phyloP scores from a whole-genome alignment of 2,113 vertebrate species.

The Antechinus stuartii region DNA sequence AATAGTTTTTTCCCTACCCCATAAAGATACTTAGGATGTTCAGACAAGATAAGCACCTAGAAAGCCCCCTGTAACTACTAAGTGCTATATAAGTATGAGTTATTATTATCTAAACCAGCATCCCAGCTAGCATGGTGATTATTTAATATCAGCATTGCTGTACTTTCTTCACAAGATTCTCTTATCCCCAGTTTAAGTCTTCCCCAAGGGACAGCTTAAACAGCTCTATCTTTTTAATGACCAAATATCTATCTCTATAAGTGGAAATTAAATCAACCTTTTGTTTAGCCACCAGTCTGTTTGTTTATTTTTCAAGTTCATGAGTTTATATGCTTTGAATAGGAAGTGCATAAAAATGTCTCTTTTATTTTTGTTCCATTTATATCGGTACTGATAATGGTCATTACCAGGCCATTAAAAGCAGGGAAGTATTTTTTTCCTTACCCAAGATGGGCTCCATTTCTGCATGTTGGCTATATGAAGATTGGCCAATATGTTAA shows the following conservation, averaged over 20 bases:
- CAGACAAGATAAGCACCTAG: background rate
- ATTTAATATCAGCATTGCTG: slow-evolving; percentile 74
- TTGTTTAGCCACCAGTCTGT: slow-evolving; percentile 69
- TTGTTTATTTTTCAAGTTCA: slow-evolving; percentile 79
- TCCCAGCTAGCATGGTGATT: slow-evolving; percentile 60
- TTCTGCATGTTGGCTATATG: slow-evolving; percentile 51
- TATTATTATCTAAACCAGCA: background rate
- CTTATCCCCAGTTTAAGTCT: slow-evolving; percentile 66
- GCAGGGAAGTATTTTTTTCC: slow-evolving; percentile 66
- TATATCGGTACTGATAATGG: slow-evolving; percentile 75
- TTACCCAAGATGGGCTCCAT: slow-evolving; percentile 65
- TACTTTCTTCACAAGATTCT: slow-evolving; percentile 61
- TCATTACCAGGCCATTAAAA: slow-evolving; percentile 72
- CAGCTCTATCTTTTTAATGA: slow-evolving; percentile 78
- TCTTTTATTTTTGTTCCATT: slow-evolving; percentile 79
- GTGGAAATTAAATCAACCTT: slow-evolving; percentile 74
- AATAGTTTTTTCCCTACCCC: background rate
- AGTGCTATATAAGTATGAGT: background rate
- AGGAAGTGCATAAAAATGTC: slow-evolving; percentile 74
- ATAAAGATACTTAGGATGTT: background rate
- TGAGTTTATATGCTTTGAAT: slow-evolving; percentile 71
- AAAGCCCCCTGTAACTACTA: background rate
- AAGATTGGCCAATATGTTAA: slow-evolving; percentile 58
- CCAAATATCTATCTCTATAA: slow-evolving; percentile 54
- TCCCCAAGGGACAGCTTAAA: slow-evolving; percentile 63